Percentiles rank a stretch among this genome's conserved stretches.
Conservation (phyloP, 1,140 invertebrate species). For the Aplysia californica region DNA sequence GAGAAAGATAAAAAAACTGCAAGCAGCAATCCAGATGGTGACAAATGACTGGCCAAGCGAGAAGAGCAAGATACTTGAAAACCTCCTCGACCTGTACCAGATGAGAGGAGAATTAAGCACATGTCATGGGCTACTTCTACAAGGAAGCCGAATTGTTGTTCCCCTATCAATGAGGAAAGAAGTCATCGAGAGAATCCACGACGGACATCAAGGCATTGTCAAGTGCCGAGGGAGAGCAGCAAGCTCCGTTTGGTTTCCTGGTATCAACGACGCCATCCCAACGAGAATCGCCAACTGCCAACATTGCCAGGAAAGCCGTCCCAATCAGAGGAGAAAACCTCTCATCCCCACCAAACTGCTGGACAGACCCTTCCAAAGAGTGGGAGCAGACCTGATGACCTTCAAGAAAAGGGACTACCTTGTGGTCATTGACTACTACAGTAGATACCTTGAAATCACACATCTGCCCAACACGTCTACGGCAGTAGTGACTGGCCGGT, state of each 20-base stretch:
- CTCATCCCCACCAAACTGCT: background rate
- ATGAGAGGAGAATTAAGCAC: no score
- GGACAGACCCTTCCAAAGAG: background rate
- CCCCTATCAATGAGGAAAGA: constrained; percentile 40
- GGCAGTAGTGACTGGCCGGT: background rate
- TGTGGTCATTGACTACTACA: background rate
- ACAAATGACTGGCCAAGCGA: no score
- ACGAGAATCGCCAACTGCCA: background rate
- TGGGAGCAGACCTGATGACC: background rate
- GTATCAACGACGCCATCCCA: background rate
- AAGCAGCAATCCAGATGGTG: background rate
- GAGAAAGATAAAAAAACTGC: background rate
- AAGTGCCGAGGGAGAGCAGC: constrained; percentile 20
- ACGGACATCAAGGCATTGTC: constrained; percentile 52
- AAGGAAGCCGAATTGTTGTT: constrained; percentile 43
- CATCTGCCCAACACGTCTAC: background rate
- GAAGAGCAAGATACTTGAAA: background rate
- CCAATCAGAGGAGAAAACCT: background rate
- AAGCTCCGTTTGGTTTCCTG: background rate
- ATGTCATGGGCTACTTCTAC: constrained; percentile 3
- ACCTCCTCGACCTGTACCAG: no score
- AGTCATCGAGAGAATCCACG: constrained; percentile 52
- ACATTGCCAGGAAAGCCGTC: background rate
- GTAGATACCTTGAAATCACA: background rate
- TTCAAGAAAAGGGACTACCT: background rate